These are phyloP conservation scores for Capitella teleta DNA, from an alignment of 1,140 invertebrate genomes.

Conservation along the genomic window DNA sequence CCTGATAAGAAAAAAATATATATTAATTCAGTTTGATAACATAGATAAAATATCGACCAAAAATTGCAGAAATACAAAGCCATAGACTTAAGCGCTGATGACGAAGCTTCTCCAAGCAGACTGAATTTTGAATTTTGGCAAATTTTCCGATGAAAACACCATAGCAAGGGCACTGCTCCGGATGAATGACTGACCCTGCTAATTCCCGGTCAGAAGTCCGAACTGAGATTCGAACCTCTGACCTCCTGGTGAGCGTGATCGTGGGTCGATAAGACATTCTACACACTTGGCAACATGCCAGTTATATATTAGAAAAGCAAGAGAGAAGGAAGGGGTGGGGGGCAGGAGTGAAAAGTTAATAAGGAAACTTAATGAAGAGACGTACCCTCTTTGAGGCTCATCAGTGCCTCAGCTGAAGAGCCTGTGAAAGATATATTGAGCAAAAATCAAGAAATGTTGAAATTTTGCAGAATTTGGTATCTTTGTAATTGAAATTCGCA, in stretches of 20 bases:
- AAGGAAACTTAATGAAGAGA: not conserved
- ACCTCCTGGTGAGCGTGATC: not conserved
- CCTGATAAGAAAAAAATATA: not conserved
- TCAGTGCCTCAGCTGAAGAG: conserved; percentile 4
- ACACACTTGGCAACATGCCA: not conserved
- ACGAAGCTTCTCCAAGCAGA: no score
- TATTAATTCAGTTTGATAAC: not conserved
- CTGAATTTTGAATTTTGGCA: no score
- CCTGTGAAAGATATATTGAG: no score
- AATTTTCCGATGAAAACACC: not conserved
- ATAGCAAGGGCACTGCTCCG: no score
- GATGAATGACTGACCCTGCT: no score
- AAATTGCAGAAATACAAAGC: not conserved
- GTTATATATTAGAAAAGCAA: not conserved
- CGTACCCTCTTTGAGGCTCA: conserved; percentile 2
- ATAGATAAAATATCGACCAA: not conserved
- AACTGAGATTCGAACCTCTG: not conserved
- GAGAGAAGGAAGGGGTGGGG: not conserved
- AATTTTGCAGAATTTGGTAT: no score
- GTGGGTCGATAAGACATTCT: not conserved
- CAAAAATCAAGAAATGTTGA: no score
- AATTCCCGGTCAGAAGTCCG: not conserved
- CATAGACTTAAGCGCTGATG: not conserved
- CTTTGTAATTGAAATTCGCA: no score
- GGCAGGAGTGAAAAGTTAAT: not conserved